A percentile compares a stretch with the other conserved stretches of the same genome.
Evolutionary conservation across 2,113 vertebrate genomes (phyloP).

Genomic region (Donacobius atricapilla): DNA sequence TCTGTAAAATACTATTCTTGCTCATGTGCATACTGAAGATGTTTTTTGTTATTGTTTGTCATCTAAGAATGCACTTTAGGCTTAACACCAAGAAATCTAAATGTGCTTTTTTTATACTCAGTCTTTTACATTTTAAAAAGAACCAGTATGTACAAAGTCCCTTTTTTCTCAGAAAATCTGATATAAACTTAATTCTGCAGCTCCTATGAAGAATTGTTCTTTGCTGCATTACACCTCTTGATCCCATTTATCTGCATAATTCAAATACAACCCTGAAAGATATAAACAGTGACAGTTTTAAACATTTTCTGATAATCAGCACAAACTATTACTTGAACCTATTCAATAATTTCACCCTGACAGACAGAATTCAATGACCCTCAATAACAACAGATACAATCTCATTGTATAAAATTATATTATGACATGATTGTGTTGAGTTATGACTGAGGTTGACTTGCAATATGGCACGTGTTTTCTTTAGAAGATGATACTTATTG

Average conservation of each 20-base stretch:
- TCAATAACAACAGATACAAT: slow-evolving; percentile 36
- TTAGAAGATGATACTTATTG: background rate
- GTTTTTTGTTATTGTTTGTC: background rate
- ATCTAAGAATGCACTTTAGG: background rate
- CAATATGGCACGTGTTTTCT: slow-evolving; percentile 29
- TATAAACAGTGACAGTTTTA: slow-evolving; percentile 36
- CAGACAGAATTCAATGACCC: slow-evolving; percentile 50
- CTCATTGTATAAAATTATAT: slow-evolving; percentile 39
- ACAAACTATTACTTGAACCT: slow-evolving; percentile 34
- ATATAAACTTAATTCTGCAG: background rate
- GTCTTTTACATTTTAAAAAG: background rate
- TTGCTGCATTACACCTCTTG: background rate
- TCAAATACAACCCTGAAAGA: slow-evolving; percentile 25
- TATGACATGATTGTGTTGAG: slow-evolving; percentile 31
- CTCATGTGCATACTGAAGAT: background rate
- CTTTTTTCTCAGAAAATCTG: background rate
- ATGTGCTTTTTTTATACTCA: background rate
- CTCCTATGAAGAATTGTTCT: background rate
- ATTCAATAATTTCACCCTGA: slow-evolving; percentile 20
- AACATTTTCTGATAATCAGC: slow-evolving; percentile 44
- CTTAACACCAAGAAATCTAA: background rate
- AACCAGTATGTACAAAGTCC: background rate
- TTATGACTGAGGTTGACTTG: slow-evolving; percentile 33
- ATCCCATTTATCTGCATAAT: slow-evolving; percentile 43
- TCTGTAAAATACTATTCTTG: background rate